phyloP scores from a whole-genome alignment of 2,888 invertebrate genomes.

The Hydraecia micacea region DNA sequence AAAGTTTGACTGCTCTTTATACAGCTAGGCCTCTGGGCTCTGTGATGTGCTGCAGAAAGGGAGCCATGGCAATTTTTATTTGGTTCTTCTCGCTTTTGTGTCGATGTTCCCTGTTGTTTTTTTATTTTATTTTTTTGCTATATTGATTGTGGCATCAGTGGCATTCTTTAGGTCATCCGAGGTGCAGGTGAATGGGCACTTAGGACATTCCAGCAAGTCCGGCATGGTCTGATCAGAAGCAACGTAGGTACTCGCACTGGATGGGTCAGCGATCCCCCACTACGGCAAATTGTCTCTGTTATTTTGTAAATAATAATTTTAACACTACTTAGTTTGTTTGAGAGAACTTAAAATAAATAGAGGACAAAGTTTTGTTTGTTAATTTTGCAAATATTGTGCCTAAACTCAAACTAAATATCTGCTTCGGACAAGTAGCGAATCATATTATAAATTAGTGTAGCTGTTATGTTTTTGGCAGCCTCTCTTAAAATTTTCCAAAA shows the following conservation, averaged over 20 bases:
- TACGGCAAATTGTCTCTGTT: background rate
- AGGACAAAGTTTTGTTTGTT: background rate
- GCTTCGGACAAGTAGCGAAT: background rate
- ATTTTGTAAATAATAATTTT: conserved; percentile 1
- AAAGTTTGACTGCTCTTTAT: conserved; percentile 82
- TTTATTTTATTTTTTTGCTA: background rate
- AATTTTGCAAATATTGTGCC: background rate
- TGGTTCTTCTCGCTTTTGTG: background rate
- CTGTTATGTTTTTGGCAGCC: background rate
- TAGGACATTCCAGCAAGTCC: background rate
- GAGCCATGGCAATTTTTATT: conserved; percentile 63
- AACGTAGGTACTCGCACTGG: background rate
- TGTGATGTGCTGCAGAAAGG: conserved; percentile 61
- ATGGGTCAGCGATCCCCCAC: background rate
- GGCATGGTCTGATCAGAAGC: background rate
- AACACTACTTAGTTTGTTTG: background rate
- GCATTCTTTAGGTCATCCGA: background rate
- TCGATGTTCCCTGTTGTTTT: too few species aligned
- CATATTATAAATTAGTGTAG: background rate
- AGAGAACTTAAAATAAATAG: background rate
- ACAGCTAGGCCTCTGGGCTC: conserved; percentile 73
- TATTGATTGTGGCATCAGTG: background rate
- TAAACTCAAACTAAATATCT: background rate
- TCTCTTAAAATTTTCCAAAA: background rate
- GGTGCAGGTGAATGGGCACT: background rate